These are phyloP conservation scores for Gandaritis pyraliata DNA, from an alignment of 2,888 invertebrate species.

Conservation along the genomic window DNA sequence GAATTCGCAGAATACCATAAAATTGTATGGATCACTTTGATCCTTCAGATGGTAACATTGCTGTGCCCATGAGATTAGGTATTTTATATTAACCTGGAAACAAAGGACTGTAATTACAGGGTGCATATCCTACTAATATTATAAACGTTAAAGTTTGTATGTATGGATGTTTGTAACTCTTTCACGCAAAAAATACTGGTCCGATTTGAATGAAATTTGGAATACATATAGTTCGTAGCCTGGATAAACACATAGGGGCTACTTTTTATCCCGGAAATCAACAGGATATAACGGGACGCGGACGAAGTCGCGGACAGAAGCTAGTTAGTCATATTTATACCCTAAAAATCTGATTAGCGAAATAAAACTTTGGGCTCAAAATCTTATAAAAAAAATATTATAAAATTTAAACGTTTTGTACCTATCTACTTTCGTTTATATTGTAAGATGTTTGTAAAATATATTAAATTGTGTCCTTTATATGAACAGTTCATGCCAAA, in stretches of 20 bases:
- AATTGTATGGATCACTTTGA: neutral
- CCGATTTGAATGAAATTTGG: no score
- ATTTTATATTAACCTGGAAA: constrained; percentile 21
- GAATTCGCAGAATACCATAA: neutral
- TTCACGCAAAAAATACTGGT: no score
- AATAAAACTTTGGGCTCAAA: constrained; percentile 10
- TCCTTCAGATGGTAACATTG: neutral
- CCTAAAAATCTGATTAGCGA: constrained; percentile 10
- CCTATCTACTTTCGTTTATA: constrained; percentile 3
- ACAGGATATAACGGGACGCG: no score
- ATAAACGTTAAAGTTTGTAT: no score
- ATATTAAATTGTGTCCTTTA: constrained; percentile 4
- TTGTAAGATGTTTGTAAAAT: constrained; percentile 1
- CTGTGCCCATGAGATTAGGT: constrained; percentile 1
- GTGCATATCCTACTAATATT: no score
- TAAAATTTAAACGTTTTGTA: no score
- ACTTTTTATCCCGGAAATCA: no score
- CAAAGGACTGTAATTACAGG: constrained; percentile 38
- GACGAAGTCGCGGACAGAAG: no score
- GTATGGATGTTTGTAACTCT: no score
- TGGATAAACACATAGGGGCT: no score
- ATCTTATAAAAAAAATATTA: neutral
- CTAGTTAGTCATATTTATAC: constrained; percentile 32
- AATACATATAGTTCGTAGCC: no score
- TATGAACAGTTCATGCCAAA: constrained; percentile 25